Evolutionary conservation across 2,797 vertebrate species (phyloP), one percentile per base, ranked within the genome.

Genomic region (Sphaeramia orbicularis): DNA sequence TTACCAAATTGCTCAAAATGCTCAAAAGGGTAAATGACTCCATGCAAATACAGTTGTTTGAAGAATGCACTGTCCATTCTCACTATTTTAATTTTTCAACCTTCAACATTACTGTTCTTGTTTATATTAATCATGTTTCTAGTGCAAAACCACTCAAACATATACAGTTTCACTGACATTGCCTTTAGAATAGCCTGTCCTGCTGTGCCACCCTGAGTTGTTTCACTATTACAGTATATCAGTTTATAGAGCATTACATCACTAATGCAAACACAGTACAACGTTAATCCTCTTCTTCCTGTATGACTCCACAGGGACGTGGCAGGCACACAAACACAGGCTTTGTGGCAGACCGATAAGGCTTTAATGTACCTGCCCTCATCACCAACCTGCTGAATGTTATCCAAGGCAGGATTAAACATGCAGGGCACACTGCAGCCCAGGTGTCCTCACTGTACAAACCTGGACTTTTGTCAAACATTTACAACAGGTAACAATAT

Each of bases 171-270:
- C 35, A 10, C 9, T 35, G 13, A 18, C 2, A 10, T 16, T 65
- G 38, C 10, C 7, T 48, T 15, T 41, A 5, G n/a, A 36, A 51
- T 18, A 1, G 8, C 11, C 43, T 24, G 38, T 36, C 14, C 51
- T 55, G 27, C 62, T 55, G 62, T 40, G 35, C 37, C 19, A 27
- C 35, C 43, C 47, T 64, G 77, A 70, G 71, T 56, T 57, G 0
- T 0, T 2, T 0, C 49, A 24, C 51, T 56, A 16, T 77, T 65
- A 63, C 12, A 10, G 50, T 61, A 7, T 83, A 76, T 89, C 86
- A 78, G 74, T 86, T 89, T 86, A 80, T 84, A 69, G 42, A 78
- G 85, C 63, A 80, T 90, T 84, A 90, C 90, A 79, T 89, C 81
- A 88, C 81, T 72, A 79, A 90, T 83, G 81, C 81, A 88, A 91